These are phyloP conservation scores for Drosophila ambigua DNA, from an alignment of 1,140 invertebrate species.

Conservation along the genomic window DNA sequence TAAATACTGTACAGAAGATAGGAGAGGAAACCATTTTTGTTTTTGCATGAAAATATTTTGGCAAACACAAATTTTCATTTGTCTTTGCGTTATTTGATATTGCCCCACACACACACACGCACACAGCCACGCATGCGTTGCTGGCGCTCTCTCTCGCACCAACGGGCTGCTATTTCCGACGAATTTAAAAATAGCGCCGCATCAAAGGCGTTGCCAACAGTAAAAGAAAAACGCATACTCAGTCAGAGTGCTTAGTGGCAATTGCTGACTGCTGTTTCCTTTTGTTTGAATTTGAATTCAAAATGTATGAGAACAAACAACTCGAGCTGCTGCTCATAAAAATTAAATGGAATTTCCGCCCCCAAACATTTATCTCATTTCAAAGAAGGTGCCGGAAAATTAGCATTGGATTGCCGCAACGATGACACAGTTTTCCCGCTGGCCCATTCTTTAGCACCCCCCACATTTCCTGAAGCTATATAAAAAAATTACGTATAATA, in stretches of 20 bases:
- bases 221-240: conserved; percentile 8
- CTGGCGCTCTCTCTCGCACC: conserved; percentile 50
- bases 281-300: conserved; percentile 41
- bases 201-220: conserved; percentile 64
- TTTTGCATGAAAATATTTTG: conserved; percentile 61
- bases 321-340: conserved; percentile 5
- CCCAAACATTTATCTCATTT: conserved; percentile 38
- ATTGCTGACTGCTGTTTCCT: conserved; percentile 31
- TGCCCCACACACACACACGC: conserved; percentile 35
- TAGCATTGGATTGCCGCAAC: conserved; percentile 41
- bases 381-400: conserved; percentile 46
- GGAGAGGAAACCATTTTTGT: conserved; percentile 21
- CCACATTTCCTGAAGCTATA: conserved; percentile 35
- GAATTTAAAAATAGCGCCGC: conserved; percentile 75
- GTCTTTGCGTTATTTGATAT: conserved; percentile 74
- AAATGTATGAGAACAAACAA: conserved; percentile 20
- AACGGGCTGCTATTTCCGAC: conserved; percentile 55
- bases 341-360: conserved; percentile 25
- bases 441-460: conserved; percentile 17
- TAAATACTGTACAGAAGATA: conserved; percentile 45
- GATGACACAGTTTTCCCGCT: conserved; percentile 31
- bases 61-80: conserved; percentile 52
- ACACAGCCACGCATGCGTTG: conserved; percentile 21
- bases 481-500: conserved; percentile 36
- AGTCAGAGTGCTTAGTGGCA: conserved; percentile 22